A percentile compares a stretch with the other conserved stretches of the same genome.
These are phyloP conservation scores for Acanthosepion lycidas DNA, from an alignment of 2,888 invertebrate genomes.

Conservation along the genomic window DNA sequence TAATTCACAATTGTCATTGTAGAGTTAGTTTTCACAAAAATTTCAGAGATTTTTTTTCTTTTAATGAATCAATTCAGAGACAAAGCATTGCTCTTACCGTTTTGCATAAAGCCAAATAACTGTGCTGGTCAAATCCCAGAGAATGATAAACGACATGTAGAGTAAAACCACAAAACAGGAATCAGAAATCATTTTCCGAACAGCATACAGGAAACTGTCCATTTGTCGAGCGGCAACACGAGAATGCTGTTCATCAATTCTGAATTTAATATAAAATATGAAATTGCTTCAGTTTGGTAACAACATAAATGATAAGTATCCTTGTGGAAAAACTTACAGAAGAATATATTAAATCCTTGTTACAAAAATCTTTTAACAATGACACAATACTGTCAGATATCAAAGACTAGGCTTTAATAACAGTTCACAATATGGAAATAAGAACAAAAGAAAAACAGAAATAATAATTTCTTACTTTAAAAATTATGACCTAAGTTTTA, in stretches of 20 bases:
- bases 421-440: neutral
- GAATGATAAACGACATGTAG: conserved; percentile 67
- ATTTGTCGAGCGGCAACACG: conserved; percentile 62
- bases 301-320: neutral
- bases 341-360: neutral
- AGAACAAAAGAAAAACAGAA: neutral
- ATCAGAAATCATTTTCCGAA: conserved; percentile 67
- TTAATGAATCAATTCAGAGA: no score
- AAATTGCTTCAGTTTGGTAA: neutral
- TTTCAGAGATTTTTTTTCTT: no score
- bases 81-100: conserved; percentile 59
- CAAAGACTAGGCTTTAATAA: neutral
- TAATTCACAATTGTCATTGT: no score
- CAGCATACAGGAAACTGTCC: conserved; percentile 62
- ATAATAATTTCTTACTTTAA: neutral
- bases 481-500: neutral
- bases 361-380: neutral
- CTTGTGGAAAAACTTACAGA: neutral
- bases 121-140: conserved; percentile 69
- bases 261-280: conserved; percentile 49
- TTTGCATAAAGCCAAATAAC: conserved; percentile 73
- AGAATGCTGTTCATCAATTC: conserved; percentile 55
- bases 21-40: no score
- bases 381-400: neutral
- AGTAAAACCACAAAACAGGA: conserved; percentile 69